Conservation (phyloP, 2,888 invertebrate species). For the Ceramica pisi region DNA sequence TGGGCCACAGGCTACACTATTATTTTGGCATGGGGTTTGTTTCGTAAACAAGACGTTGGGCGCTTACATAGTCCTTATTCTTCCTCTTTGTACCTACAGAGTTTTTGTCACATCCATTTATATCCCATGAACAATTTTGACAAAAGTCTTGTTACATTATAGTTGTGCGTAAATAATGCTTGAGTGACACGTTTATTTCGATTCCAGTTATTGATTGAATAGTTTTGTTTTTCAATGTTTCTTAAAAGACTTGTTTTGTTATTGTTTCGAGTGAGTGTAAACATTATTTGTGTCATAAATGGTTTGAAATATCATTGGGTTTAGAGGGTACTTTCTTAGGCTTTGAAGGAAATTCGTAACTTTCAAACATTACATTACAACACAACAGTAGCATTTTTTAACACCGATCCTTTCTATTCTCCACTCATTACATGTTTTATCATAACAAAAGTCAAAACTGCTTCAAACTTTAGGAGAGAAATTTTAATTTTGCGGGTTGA, state of each 20-base stretch:
- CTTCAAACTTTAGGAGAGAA: neutral
- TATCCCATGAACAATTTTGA: conserved; percentile 56
- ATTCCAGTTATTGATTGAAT: conserved; percentile 72
- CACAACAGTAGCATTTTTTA: conserved; percentile 34
- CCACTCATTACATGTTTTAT: neutral
- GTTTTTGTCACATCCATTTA: conserved; percentile 49
- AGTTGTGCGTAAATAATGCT: conserved; percentile 75
- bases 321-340: neutral
- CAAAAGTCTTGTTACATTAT: conserved; percentile 75
- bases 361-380: too few relatives aligned
- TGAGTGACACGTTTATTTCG: conserved; percentile 77
- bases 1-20: conserved; percentile 79
- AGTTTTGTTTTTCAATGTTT: conserved; percentile 61
- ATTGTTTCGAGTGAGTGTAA: conserved; percentile 20
- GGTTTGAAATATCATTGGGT: conserved; percentile 1
- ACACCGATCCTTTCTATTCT: too few relatives aligned
- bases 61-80: conserved; percentile 72
- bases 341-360: neutral
- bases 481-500: neutral
- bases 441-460: neutral
- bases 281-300: conserved; percentile 32
- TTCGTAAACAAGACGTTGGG: conserved; percentile 87
- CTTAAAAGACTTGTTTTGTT: conserved; percentile 35
- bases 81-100: conserved; percentile 69
- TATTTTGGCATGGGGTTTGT: conserved; percentile 77